A percentile compares a stretch with the other conserved stretches of the same genome.
Conservation (phyloP, 2,113 vertebrate genomes). For the Hiodon alosoides region DNA sequence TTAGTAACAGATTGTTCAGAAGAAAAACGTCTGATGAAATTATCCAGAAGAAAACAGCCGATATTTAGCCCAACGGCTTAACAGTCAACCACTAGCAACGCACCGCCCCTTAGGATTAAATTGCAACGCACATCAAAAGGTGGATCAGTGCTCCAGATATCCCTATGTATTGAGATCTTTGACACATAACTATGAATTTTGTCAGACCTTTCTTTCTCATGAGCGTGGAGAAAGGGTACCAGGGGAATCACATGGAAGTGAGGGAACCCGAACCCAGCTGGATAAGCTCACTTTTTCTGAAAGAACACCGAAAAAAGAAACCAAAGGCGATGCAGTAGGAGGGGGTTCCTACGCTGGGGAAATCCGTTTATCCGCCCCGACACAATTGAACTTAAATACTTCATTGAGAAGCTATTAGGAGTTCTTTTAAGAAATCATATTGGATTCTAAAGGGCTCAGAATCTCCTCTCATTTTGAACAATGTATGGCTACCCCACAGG, state of each 20-base stretch:
- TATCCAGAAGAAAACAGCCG: too few relatives aligned
- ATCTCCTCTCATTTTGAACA: too few relatives aligned
- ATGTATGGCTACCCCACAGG: too few relatives aligned
- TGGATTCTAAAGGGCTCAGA: too few relatives aligned
- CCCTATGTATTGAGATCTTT: not conserved
- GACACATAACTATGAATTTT: not conserved
- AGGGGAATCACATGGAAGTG: not conserved
- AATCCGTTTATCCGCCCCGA: not conserved
- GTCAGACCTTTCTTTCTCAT: not conserved
- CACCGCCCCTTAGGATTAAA: too few relatives aligned
- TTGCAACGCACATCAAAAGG: not conserved
- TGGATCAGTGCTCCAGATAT: not conserved
- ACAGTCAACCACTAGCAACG: too few relatives aligned
- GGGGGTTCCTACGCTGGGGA: not conserved
- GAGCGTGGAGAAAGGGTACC: not conserved
- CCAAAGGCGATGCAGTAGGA: not conserved
- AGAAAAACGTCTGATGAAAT: too few relatives aligned
- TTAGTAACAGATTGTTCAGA: too few relatives aligned
- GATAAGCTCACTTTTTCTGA: conserved; percentile 7
- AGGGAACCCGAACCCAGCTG: not conserved
- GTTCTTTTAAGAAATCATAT: too few relatives aligned
- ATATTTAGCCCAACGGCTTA: too few relatives aligned
- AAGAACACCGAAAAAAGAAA: conserved; percentile 20
- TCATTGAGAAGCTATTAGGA: too few relatives aligned
- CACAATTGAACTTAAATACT: too few relatives aligned